Percentiles rank a stretch among this genome's conserved stretches.
Evolutionary conservation across 1,140 invertebrate genomes (phyloP).

Genomic region (Battus philenor): DNA sequence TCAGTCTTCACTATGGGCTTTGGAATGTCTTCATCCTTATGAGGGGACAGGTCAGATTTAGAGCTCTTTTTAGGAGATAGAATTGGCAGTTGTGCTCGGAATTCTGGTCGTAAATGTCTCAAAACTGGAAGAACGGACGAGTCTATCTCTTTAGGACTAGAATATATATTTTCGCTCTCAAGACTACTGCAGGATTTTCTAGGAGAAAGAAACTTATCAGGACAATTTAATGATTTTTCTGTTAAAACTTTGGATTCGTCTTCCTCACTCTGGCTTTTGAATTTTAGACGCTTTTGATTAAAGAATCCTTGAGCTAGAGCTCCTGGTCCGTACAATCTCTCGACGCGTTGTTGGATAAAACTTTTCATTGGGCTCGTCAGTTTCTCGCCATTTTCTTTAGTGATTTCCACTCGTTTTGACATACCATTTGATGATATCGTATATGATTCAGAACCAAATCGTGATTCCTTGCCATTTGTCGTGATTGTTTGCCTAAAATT

Average conservation of each 20-base stretch:
- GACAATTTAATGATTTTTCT: slow-evolving; percentile 63
- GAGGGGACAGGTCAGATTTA: slow-evolving; percentile 48
- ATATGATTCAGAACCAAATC: slow-evolving; percentile 62
- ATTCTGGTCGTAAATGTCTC: slow-evolving; percentile 88
- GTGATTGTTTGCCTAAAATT: slow-evolving; percentile 66
- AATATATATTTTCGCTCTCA: slow-evolving; percentile 47
- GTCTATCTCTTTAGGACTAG: slow-evolving; percentile 53
- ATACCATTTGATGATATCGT: slow-evolving; percentile 65
- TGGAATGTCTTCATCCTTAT: slow-evolving; percentile 57
- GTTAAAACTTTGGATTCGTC: slow-evolving; percentile 57
- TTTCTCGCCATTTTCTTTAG: slow-evolving; percentile 67
- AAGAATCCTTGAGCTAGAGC: slow-evolving; percentile 90
- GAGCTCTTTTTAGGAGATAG: slow-evolving; percentile 77
- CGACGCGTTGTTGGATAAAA: slow-evolving; percentile 91
- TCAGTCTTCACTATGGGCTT: slow-evolving; percentile 49
- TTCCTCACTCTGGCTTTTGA: slow-evolving; percentile 56
- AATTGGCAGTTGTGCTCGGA: slow-evolving; percentile 87
- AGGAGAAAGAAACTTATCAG: slow-evolving; percentile 38
- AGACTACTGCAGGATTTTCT: slow-evolving; percentile 43
- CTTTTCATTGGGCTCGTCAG: slow-evolving; percentile 81
- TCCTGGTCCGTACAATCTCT: slow-evolving; percentile 90
- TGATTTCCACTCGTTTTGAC: slow-evolving; percentile 63
- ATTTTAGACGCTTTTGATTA: slow-evolving; percentile 77
- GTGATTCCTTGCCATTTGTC: slow-evolving; percentile 49
- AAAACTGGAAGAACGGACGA: slow-evolving; percentile 82